Evolutionary conservation across 2,113 vertebrate species (phyloP), one percentile per base, ranked within the genome.

Genomic region (Hiodon alosoides): DNA sequence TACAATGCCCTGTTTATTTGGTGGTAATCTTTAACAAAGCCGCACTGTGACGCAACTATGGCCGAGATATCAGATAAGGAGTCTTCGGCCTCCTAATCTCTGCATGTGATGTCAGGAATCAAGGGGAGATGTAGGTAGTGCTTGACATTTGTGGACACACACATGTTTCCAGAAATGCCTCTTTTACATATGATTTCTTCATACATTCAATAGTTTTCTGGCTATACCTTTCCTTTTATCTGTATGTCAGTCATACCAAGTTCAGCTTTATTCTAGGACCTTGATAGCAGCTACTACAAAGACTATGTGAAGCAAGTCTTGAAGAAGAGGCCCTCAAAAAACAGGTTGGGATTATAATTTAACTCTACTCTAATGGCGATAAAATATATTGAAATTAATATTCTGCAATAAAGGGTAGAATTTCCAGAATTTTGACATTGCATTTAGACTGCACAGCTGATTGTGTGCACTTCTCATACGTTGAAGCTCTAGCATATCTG

Each of bases 241-340:
- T 51, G 7, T 47, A 62, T 13, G 10, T 67, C 54, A 4, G 4
- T 68, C n/a, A 71, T 9, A 51, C 57, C 14, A 31, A 58, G 46
- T 58, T 65, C 58, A 5, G 62, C 72, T 77, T 52, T 2, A 58
- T 75, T 4, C 1, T 72, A 97, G 95, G 87, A 90, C 64, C 80
- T 85, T 0, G 89, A 89, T 78, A 81, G 76, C 69, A 78, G 79
- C 50, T 93, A 90, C 72, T 93, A 93, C 75, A 86, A 79, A 66
- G 79, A 88, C 50, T 96, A 97, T 70, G 90, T 96, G 48, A 93
- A 90, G 82, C 78, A 65, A 0, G 52, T 94, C 53, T 87, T 97
- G 14, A 89, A 86, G 80, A 91, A 90, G 80, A 89, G 79, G 74
- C 57, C 85, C 0, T 76, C 76, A 6, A 0, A 72, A 76, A 65